These are phyloP conservation scores for Girardinichthys multiradiatus DNA, from an alignment of 2,113 vertebrate species.

Conservation along the genomic window DNA sequence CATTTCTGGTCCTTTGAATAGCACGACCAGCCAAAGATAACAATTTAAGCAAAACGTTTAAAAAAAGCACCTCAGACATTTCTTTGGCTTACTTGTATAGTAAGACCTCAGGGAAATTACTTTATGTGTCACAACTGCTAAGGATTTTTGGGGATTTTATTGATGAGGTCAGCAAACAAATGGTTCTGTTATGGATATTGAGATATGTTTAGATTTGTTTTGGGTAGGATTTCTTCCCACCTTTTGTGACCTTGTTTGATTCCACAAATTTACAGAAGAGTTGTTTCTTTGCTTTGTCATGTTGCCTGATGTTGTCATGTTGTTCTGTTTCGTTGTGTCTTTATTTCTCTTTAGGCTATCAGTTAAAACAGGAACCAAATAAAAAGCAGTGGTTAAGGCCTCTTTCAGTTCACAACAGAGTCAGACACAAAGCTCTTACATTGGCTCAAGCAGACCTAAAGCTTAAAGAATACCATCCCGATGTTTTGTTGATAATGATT, in stretches of 20 bases:
- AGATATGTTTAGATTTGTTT: neutral
- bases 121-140: neutral
- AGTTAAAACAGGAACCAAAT: conserved; percentile 29
- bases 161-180: neutral
- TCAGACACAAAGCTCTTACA: neutral
- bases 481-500: conserved; percentile 56
- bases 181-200: neutral
- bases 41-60: neutral
- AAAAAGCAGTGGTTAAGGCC: conserved; percentile 4
- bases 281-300: conserved; percentile 3
- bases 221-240: neutral
- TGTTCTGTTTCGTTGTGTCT: conserved; percentile 13
- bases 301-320: neutral
- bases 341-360: conserved; percentile 22
- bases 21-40: neutral
- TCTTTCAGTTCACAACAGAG: conserved; percentile 34
- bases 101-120: neutral
- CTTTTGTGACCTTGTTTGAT: neutral
- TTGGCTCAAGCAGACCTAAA: conserved; percentile 5
- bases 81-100: neutral
- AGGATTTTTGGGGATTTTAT: neutral
- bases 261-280: neutral
- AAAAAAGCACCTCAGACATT: no score
- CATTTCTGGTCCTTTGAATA: neutral
- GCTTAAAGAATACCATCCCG: conserved; percentile 22